These are phyloP conservation scores for Piezodorus guildinii DNA, from an alignment of 1,140 invertebrate species.

Conservation along the genomic window DNA sequence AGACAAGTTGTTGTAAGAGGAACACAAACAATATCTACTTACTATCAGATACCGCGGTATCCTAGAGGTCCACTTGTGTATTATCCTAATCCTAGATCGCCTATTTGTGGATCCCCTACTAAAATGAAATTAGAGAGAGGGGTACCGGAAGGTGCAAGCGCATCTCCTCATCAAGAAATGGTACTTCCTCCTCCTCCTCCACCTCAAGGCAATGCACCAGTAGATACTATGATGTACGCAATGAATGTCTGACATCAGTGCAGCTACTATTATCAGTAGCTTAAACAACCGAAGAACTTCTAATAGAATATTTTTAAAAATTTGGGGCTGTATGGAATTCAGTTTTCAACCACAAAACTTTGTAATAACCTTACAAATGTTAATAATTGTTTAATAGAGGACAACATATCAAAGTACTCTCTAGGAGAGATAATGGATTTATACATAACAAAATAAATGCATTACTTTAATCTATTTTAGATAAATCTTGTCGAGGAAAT, in stretches of 20 bases:
- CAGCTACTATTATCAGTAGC: slow-evolving; percentile 24
- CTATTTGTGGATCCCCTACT: slow-evolving; percentile 34
- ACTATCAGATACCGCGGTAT: slow-evolving; percentile 25
- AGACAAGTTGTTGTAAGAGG: slow-evolving; percentile 35
- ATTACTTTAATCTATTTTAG: slow-evolving; percentile 5
- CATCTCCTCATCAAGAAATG: slow-evolving; percentile 28
- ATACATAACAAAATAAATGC: not conserved
- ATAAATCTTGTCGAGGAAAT: not conserved
- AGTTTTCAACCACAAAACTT: not conserved
- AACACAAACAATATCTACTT: slow-evolving; percentile 33
- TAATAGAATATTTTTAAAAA: not conserved
- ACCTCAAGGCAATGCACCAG: slow-evolving; percentile 29
- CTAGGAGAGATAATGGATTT: slow-evolving; percentile 11
- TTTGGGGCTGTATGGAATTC: not conserved
- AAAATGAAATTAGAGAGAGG: slow-evolving; percentile 31
- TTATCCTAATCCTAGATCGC: slow-evolving; percentile 31
- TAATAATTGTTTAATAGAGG: slow-evolving; percentile 2
- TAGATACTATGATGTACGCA: slow-evolving; percentile 36
- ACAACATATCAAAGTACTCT: slow-evolving; percentile 13
- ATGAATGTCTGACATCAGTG: slow-evolving; percentile 38
- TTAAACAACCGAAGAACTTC: slow-evolving; percentile 4
- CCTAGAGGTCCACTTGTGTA: slow-evolving; percentile 36
- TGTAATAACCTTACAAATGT: not conserved
- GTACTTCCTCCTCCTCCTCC: slow-evolving; percentile 15
- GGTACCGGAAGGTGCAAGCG: slow-evolving; percentile 34